Percentiles rank a stretch among this genome's conserved stretches.
phyloP scores from a whole-genome alignment of 2,888 invertebrate species.

The Craniophora ligustri region DNA sequence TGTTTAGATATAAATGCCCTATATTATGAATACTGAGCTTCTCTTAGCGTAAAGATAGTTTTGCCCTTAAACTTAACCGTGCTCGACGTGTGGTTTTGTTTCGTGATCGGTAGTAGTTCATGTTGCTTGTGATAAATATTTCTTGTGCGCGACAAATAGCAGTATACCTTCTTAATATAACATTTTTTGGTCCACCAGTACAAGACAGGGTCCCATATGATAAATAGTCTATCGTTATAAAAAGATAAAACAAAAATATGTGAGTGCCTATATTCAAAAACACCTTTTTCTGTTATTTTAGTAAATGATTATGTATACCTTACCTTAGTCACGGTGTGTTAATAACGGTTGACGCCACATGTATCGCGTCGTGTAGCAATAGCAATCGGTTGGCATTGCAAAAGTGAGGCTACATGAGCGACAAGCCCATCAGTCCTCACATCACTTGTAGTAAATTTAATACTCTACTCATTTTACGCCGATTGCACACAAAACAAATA shows the following conservation, averaged over 20 bases:
- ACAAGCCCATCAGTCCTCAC: not conserved
- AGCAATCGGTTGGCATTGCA: constrained; percentile 34
- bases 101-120: not conserved
- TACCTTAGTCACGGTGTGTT: constrained; percentile 10
- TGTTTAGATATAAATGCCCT: constrained; percentile 15
- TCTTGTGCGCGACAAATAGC: no score
- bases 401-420: constrained; percentile 28
- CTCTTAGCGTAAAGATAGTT: constrained; percentile 4
- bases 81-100: constrained; percentile 9
- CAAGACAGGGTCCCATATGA: no score
- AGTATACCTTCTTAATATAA: no score
- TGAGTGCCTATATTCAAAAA: no score
- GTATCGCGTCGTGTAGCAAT: constrained; percentile 30
- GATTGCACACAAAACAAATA: no score
- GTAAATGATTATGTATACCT: no score
- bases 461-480: not conserved
- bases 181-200: no score
- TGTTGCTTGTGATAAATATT: no score
- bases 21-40: not conserved
- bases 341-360: constrained; percentile 15
- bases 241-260: no score
- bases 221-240: no score
- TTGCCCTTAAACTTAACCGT: constrained; percentile 1
- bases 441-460: not conserved
- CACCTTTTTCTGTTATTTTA: not conserved